These are phyloP conservation scores for Gryllus longicercus DNA, from an alignment of 2,888 invertebrate genomes.

Conservation along the genomic window DNA sequence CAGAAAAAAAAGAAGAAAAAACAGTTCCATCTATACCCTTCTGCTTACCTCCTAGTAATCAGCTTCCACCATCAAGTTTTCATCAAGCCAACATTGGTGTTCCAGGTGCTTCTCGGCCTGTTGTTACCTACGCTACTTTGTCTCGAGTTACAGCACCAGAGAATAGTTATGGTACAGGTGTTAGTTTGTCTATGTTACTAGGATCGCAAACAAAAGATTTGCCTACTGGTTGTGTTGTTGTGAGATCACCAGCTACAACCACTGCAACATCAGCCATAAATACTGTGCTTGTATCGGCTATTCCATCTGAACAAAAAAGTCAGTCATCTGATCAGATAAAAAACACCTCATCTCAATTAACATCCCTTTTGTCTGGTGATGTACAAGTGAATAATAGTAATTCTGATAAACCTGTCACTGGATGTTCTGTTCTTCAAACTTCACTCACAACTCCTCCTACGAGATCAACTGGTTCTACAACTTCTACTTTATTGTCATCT, in stretches of 20 bases:
- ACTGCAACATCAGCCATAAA: constrained; percentile 21
- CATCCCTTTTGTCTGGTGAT: constrained; percentile 36
- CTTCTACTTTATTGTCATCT: not conserved
- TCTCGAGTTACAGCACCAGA: constrained; percentile 51
- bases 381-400: constrained; percentile 30
- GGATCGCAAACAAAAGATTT: not conserved
- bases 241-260: constrained; percentile 4
- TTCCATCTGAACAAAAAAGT: not conserved
- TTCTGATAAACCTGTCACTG: constrained; percentile 36
- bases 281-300: constrained; percentile 26
- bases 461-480: not conserved
- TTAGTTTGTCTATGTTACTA: not conserved
- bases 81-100: constrained; percentile 45
- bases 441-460: not conserved
- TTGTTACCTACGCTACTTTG: constrained; percentile 37
- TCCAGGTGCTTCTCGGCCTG: constrained; percentile 40
- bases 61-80: constrained; percentile 44
- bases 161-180: constrained; percentile 40
- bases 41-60: constrained; percentile 36
- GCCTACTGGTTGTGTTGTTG: not conserved
- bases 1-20: constrained; percentile 11
- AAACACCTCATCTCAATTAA: constrained; percentile 36
- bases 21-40: constrained; percentile 20
- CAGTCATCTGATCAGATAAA: not conserved
- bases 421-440: not conserved